Base-by-base conservation (phyloP, 2,113 vertebrate species). In the Aramus guarauna region DNA sequence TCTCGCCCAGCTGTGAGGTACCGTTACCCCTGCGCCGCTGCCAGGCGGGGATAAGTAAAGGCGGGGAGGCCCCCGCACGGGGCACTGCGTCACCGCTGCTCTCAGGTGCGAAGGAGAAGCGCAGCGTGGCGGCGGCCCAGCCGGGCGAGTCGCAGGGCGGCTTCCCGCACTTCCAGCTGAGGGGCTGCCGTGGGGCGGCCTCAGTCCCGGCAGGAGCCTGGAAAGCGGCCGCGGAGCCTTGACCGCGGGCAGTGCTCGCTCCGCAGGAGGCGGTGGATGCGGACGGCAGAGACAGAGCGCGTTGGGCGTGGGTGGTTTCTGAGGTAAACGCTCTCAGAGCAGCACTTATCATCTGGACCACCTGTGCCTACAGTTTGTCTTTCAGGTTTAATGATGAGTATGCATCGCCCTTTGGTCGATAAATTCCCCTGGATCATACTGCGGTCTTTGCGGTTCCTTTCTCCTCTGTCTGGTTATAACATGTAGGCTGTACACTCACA, bases 221-320 rank as follows among this genome's bases (percentile, higher is more conserved):
- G 55, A 4, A 7, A 14, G 80, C 27, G 11, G 59, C 64, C 9
- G 39, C 16, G 15, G 59, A 3, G 60, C 32, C 71, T 50, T 8
- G 77, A 12, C 32, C 7, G 55, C 4, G 13, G 68, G 53, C 72
- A 5, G 45, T 14, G 26, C 32, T 11, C 24, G 19, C 43, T 36
- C 19, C 5, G 50, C 62, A 2, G 72, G 47, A 14, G 22, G 1
- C 19, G 0, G 32, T 5, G 53, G 11, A 0, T 26, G 45, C 0
- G 50, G 24, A 0, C 8, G 26, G 62, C 21, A 2, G 1, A 56
- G n/a, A 11, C 27, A 1, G 58, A 18, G 72, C 29, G 32, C 6
- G 62, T 1, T 3, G 72, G 26, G 9, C 19, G 18, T 0, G 29
- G 22, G 2, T 21, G 66, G 34, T 8, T 36, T 19, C 62, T 3